Base-by-base conservation (phyloP, 1,140 invertebrate species). In the Anastrepha obliqua region DNA sequence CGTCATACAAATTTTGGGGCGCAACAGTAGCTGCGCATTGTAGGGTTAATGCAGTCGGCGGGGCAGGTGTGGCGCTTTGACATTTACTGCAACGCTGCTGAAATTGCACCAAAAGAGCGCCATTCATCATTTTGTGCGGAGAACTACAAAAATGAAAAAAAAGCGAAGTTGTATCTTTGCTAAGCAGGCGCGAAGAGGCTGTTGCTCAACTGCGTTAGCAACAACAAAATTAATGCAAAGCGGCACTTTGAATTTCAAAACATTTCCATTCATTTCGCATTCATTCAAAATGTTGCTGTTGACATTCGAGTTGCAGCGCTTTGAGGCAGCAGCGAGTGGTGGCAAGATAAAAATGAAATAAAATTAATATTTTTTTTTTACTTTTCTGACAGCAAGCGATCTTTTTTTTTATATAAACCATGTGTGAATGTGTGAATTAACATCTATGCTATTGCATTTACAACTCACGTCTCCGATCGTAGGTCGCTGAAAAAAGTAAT, bases 121-220 rank as follows among this genome's bases (percentile, higher is more conserved):
- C 42, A 74, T 74, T 74, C 67, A 74, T 74, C 67, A 74, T 74
- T 74, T 74, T 74, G 2, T 13, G 67, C 67, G 3, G 17, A 47
- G 15, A 74, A 74, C 13, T n/a, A 2, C 42, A 42, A 47, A 47
- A 55, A 55, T 55, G 11, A 55, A 8, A 74, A 42, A 74, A 74
- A 11, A 13, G 64, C 39, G 39, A n/a, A 42, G 67, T 44, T 67
- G 65, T 11, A 67, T 29, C 64, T 9, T 65, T 65, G 64, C 64
- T 65, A 7, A 65, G 64, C 4, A 65, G 11, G 51, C 17, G 20
- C 6, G 29, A 59, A 13, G 51, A 15, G 7, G n/a, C 2, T 81
- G 9, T 11, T 15, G n/a, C 15, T 39, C 9, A 74, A 74, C 9
- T 39, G 29, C n/a, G 15, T 4, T 20, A 59, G 29, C 5, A 29